Evolutionary conservation across 2,888 invertebrate species (phyloP), one percentile per base, ranked within the genome.

Genomic region (Aleiodes testaceus): DNA sequence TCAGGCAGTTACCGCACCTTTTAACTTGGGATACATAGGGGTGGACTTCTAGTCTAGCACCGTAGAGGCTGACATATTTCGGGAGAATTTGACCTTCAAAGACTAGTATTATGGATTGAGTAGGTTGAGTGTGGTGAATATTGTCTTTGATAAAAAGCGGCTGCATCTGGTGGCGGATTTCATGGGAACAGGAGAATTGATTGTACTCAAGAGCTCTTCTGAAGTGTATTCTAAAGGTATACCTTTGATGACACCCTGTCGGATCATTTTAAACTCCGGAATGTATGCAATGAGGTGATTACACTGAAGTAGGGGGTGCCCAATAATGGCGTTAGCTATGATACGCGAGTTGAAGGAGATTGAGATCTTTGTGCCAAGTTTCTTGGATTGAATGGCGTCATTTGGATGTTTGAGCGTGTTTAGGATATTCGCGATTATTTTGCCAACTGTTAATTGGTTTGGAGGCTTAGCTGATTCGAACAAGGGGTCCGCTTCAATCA

Each of bases 31-130:
- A 12, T 1, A 49, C 26, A 30, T n/a, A 64, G 26, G 14, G 14
- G 26, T 22, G 14, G 22, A 64, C 64, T 6, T 45, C 45, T 5
- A 18, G 16, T 1, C 22, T 2, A 22, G 47, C 12, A 9, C n/a
- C 11, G 4, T 11, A 63, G 3, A 63, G 42, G 18, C 2, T 44
- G 45, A 63, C n/a, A 11, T 12, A 6, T 20, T 22, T 16, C 1
- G 45, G 63, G 12, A 63, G n/a, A 6, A 26, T 22, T 45, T 63
- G 63, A 14, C 45, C 63, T 12, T 63, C 63, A 20, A 63, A 63
- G 5, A 44, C 42, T 12, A 45, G 42, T 45, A 20, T 22, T 1
- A 63, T 45, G 20, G 20, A 20, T 45, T n/a, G 44, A 12, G 53
- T 53, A n/a, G 53, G 53, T n/a, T 26, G 22, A 2, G 22, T 7